Conservation (phyloP, 1,140 invertebrate species). For the Copidosoma floridanum region DNA sequence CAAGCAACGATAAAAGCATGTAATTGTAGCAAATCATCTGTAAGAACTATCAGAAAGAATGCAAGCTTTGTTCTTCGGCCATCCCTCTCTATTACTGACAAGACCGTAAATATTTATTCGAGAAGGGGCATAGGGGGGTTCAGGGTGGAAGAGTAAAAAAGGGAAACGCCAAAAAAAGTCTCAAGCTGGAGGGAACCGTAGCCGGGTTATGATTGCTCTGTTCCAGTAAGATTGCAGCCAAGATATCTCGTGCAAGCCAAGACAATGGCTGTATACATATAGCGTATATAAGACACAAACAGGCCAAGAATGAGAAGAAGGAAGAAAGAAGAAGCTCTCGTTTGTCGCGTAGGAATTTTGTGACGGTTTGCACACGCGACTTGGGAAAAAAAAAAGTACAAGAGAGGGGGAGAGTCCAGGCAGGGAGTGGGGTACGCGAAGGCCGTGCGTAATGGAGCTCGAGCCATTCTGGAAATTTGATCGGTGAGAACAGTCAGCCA, state of each 20-base stretch:
- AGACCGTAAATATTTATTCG: constrained; percentile 10
- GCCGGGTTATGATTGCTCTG: constrained; percentile 12
- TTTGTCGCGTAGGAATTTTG: constrained; percentile 32
- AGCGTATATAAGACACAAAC: neutral
- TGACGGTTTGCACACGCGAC: constrained; percentile 32
- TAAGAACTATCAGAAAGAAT: no score
- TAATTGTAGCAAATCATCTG: no score
- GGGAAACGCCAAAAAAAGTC: neutral
- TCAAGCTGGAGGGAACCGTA: neutral
- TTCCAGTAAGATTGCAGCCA: neutral
- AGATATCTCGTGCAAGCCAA: neutral
- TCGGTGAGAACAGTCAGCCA: constrained; percentile 43
- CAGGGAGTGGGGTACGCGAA: no score
- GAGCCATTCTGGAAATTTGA: constrained; percentile 48
- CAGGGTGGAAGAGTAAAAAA: neutral
- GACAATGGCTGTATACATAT: neutral
- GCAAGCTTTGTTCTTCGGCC: no score
- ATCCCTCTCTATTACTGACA: no score
- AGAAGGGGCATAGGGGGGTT: no score
- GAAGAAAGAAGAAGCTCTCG: constrained; percentile 18
- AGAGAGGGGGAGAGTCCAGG: constrained; percentile 31
- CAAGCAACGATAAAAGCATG: no score
- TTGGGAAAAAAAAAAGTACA: constrained; percentile 11
- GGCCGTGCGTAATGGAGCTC: constrained; percentile 47
- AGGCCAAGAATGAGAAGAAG: constrained; percentile 4